A percentile compares a stretch with the other conserved stretches of the same genome.
These are phyloP conservation scores for Drosophila cognata DNA, from an alignment of 2,888 invertebrate species.

Conservation along the genomic window DNA sequence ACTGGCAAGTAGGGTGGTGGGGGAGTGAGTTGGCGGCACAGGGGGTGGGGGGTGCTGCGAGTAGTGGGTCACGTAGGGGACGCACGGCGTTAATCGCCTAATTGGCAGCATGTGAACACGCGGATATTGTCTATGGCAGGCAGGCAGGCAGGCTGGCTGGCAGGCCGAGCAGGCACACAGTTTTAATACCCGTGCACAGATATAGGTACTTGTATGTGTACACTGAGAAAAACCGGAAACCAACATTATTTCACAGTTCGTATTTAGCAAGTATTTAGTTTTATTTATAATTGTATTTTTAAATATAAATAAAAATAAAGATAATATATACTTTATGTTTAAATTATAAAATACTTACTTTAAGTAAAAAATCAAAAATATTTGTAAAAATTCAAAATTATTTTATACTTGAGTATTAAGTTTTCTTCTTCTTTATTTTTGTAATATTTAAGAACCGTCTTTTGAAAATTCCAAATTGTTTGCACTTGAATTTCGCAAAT, in stretches of 20 bases:
- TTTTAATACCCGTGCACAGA: slow-evolving; percentile 19
- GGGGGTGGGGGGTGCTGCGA: background rate
- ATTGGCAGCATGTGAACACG: slow-evolving; percentile 64
- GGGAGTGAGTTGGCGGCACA: background rate
- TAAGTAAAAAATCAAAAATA: background rate
- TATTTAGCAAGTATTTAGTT: background rate
- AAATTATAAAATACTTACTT: background rate
- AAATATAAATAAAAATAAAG: background rate
- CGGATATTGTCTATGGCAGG: slow-evolving; percentile 66
- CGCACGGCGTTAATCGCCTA: slow-evolving; percentile 59
- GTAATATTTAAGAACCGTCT: background rate
- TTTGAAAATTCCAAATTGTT: background rate
- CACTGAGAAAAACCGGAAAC: background rate
- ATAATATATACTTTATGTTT: background rate
- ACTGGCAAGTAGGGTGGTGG: background rate
- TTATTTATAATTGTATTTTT: background rate
- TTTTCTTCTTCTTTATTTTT: background rate
- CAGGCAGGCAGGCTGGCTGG: background rate
- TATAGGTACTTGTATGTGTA: background rate
- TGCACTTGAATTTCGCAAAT: background rate
- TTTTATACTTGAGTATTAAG: background rate
- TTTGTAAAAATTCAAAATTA: background rate
- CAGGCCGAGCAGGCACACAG: slow-evolving; percentile 34
- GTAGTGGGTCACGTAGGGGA: slow-evolving; percentile 53
- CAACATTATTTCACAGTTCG: background rate